These are phyloP conservation scores for Osmoderma eremita DNA, from an alignment of 2,888 invertebrate species.

Conservation along the genomic window DNA sequence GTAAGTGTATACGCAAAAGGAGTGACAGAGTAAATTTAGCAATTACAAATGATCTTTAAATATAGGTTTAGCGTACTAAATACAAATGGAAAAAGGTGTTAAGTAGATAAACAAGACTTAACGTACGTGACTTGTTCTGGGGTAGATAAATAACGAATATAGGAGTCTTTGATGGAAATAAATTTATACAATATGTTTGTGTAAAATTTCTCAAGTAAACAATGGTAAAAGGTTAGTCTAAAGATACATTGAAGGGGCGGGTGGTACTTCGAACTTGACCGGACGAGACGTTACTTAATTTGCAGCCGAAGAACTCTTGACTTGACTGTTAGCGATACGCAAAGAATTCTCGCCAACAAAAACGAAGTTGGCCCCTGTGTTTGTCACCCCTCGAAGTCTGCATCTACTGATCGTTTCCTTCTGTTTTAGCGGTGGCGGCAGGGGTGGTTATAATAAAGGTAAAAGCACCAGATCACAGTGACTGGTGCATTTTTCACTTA, in stretches of 20 bases:
- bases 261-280: slow-evolving; percentile 24
- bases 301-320: slow-evolving; percentile 45
- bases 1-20: not conserved
- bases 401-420: slow-evolving; percentile 81
- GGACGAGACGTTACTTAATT: slow-evolving; percentile 64
- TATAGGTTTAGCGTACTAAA: slow-evolving; percentile 5
- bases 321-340: slow-evolving; percentile 57
- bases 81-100: slow-evolving; percentile 1
- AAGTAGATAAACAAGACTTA: slow-evolving; percentile 9
- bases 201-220: no score
- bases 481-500: slow-evolving; percentile 76
- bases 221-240: not conserved
- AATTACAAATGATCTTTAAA: slow-evolving; percentile 34
- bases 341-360: slow-evolving; percentile 57
- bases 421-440: slow-evolving; percentile 94
- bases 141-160: not conserved
- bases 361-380: slow-evolving; percentile 53
- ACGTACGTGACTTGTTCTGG: slow-evolving; percentile 18
- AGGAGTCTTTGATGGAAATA: not conserved
- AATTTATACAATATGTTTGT: not conserved
- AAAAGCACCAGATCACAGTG: slow-evolving; percentile 83
- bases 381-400: slow-evolving; percentile 57
- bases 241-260: slow-evolving; percentile 3
- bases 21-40: slow-evolving; percentile 30
- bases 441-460: slow-evolving; percentile 97